phyloP scores from a whole-genome alignment of 1,140 invertebrate genomes.

The Bombus confusus region DNA sequence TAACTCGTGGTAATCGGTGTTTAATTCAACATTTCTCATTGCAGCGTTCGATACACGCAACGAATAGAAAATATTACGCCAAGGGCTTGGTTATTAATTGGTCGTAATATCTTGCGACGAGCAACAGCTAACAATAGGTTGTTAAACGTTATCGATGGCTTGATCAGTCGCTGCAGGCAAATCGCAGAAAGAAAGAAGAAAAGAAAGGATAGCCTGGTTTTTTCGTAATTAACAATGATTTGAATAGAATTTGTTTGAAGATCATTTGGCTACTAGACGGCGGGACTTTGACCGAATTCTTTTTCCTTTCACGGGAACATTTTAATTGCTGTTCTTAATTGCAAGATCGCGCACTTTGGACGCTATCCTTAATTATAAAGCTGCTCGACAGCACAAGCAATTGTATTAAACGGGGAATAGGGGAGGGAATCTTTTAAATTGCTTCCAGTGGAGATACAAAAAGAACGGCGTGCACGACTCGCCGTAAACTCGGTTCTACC shows the following conservation, averaged over 20 bases:
- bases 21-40: not conserved
- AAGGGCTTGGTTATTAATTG: not conserved
- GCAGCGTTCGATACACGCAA: not conserved
- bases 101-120: not conserved
- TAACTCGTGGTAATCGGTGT: not conserved
- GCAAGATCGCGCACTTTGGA: conserved; percentile 5
- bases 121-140: no score
- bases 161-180: not conserved
- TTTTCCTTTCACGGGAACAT: not conserved
- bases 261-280: not conserved
- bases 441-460: not conserved
- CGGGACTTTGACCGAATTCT: not conserved
- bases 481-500: not conserved
- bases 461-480: not conserved
- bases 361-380: not conserved
- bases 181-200: not conserved
- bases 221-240: not conserved
- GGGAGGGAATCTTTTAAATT: conserved; percentile 5
- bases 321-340: conserved; percentile 10
- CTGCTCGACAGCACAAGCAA: conserved; percentile 16
- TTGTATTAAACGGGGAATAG: not conserved
- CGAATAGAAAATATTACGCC: not conserved
- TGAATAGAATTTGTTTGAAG: not conserved
- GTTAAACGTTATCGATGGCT: not conserved
- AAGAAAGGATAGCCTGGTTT: not conserved